Evolutionary conservation across 2,113 vertebrate genomes (phyloP).

Genomic region (Prinia subflava): DNA sequence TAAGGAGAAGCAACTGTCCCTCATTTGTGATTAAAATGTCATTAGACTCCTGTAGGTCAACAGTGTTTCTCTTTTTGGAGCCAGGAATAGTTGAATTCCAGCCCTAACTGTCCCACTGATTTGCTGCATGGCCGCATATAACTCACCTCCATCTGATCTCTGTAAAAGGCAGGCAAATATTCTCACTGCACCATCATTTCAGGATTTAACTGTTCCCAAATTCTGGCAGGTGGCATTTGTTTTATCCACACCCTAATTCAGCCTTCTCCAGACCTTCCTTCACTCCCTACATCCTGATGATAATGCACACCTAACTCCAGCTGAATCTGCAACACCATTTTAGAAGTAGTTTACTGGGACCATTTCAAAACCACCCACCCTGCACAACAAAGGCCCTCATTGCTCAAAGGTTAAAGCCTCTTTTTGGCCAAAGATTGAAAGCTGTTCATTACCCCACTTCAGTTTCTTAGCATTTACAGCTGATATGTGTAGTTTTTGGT

Average conservation of each 20-base stretch:
- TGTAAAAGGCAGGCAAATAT: background rate
- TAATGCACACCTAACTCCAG: background rate
- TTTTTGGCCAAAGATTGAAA: background rate
- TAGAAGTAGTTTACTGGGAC: background rate
- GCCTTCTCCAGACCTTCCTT: background rate
- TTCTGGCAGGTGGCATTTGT: background rate
- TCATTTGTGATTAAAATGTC: slow-evolving; percentile 15
- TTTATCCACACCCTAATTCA: background rate
- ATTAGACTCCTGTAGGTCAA: slow-evolving; percentile 31
- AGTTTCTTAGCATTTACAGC: background rate
- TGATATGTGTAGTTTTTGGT: background rate
- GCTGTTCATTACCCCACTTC: background rate
- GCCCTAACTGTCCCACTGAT: background rate
- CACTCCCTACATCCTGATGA: background rate
- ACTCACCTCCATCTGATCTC: background rate
- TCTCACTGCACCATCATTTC: background rate
- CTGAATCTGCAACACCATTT: background rate
- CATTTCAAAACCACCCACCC: background rate
- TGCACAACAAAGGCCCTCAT: background rate
- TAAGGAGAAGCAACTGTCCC: slow-evolving; percentile 26
- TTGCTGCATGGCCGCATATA: background rate
- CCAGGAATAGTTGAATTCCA: background rate
- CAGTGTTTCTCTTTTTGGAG: background rate
- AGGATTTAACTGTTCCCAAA: background rate
- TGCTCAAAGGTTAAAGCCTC: background rate